A percentile compares a stretch with the other conserved stretches of the same genome.
These are phyloP conservation scores for Candidula unifasciata DNA, from an alignment of 2,888 invertebrate species.

Conservation along the genomic window DNA sequence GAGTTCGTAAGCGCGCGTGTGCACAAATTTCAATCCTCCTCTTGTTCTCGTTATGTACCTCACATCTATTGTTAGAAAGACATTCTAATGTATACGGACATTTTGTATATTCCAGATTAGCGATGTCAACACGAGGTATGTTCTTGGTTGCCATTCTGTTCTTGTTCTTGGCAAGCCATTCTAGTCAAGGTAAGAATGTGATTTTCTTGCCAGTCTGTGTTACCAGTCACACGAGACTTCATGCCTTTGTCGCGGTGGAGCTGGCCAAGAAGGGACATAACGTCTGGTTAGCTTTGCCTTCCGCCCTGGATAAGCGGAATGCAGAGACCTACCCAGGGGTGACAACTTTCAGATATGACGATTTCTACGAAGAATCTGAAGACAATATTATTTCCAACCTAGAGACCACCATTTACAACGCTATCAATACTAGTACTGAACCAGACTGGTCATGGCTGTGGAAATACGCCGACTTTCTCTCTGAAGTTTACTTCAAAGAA, in stretches of 20 bases:
- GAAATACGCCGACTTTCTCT: not conserved
- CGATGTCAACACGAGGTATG: too few relatives aligned
- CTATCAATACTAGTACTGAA: not conserved
- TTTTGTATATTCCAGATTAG: too few relatives aligned
- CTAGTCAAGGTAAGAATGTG: not conserved
- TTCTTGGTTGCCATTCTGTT: not conserved
- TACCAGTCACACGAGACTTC: not conserved
- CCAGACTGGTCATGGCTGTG: not conserved
- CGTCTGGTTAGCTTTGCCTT: not conserved
- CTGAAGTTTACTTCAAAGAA: not conserved
- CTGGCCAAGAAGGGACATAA: slow-evolving; percentile 7
- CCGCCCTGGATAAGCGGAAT: not conserved
- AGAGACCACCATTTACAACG: not conserved
- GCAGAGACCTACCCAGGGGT: not conserved
- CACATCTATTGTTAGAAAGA: too few relatives aligned
- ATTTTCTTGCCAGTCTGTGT: not conserved
- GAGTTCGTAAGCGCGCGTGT: too few relatives aligned
- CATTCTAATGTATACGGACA: too few relatives aligned
- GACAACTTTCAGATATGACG: not conserved
- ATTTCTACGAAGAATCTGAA: slow-evolving; percentile 1
- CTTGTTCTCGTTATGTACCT: too few relatives aligned
- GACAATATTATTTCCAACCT: not conserved
- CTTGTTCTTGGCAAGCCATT: not conserved
- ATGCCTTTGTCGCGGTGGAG: slow-evolving; percentile 10
- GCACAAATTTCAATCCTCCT: too few relatives aligned